Evolutionary conservation across 2,888 invertebrate species (phyloP).

Genomic region (Malacosoma neustria): DNA sequence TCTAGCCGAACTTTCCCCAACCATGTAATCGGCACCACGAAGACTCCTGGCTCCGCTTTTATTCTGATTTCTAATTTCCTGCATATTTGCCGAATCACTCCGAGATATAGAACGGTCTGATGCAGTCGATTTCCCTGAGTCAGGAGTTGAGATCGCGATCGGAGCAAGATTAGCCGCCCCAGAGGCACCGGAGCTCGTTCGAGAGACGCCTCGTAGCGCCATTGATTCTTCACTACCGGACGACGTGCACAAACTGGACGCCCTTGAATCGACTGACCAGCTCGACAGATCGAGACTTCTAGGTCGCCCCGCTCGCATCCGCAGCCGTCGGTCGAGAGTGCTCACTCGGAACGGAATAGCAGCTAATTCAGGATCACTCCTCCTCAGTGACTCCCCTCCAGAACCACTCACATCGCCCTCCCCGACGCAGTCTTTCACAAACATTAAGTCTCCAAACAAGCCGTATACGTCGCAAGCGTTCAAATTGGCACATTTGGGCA

Average conservation of each 20-base stretch:
- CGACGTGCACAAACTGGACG: slow-evolving; percentile 86
- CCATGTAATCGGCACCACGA: slow-evolving; percentile 54
- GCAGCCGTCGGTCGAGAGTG: slow-evolving; percentile 85
- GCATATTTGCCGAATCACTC: slow-evolving; percentile 37
- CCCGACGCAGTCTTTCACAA: slow-evolving; percentile 90
- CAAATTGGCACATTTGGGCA: slow-evolving; percentile 82
- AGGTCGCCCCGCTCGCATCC: slow-evolving; percentile 88
- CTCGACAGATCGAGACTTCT: slow-evolving; percentile 88
- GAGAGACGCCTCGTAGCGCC: slow-evolving; percentile 82
- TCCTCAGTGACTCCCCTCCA: slow-evolving; percentile 82
- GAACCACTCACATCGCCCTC: slow-evolving; percentile 82
- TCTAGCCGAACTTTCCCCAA: slow-evolving; percentile 67
- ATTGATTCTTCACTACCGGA: slow-evolving; percentile 91
- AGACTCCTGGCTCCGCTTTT: slow-evolving; percentile 53
- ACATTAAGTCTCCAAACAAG: slow-evolving; percentile 91
- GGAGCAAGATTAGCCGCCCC: slow-evolving; percentile 75
- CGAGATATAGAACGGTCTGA: slow-evolving; percentile 54
- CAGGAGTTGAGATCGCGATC: slow-evolving; percentile 62
- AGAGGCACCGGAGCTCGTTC: slow-evolving; percentile 85
- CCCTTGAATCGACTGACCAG: slow-evolving; percentile 91
- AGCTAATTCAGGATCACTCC: slow-evolving; percentile 89
- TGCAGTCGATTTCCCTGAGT: slow-evolving; percentile 54
- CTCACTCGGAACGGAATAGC: slow-evolving; percentile 88
- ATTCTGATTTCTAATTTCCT: slow-evolving; percentile 24
- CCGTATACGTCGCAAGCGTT: slow-evolving; percentile 91